Evolutionary conservation across 2,888 invertebrate species (phyloP).

Genomic region (Platynereis dumerilii): DNA sequence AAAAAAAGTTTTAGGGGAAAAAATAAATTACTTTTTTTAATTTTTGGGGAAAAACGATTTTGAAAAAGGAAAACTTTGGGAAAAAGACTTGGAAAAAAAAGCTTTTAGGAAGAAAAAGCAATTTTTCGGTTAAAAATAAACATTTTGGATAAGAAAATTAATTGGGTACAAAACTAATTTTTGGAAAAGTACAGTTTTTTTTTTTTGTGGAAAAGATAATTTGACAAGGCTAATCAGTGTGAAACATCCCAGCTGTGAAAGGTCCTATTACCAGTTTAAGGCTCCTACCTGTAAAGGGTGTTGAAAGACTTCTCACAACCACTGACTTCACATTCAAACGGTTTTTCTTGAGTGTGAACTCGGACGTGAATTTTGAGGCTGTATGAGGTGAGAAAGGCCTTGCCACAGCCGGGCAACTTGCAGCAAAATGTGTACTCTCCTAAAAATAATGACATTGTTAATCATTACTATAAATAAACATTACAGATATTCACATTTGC

Average conservation of each 20-base stretch:
- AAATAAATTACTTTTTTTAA: too few species aligned
- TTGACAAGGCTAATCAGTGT: neutral
- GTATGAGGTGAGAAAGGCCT: constrained; percentile 93
- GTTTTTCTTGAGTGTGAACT: constrained; percentile 91
- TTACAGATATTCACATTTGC: too few species aligned
- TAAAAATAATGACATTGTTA: constrained; percentile 65
- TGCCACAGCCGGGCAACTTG: constrained; percentile 83
- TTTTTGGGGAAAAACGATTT: too few species aligned
- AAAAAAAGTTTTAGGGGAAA: too few species aligned
- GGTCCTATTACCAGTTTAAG: neutral
- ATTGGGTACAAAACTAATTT: neutral
- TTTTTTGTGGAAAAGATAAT: neutral
- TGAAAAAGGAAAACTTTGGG: too few species aligned
- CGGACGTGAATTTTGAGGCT: constrained; percentile 92
- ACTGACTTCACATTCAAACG: constrained; percentile 82
- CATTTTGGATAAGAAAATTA: neutral
- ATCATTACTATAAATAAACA: too few species aligned
- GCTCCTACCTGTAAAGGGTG: constrained; percentile 80
- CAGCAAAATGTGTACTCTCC: constrained; percentile 95
- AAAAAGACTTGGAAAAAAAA: too few species aligned
- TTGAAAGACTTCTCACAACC: constrained; percentile 93
- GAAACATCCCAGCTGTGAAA: neutral
- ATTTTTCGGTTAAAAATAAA: neutral
- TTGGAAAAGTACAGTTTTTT: neutral
- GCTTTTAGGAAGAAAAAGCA: neutral